phyloP scores from a whole-genome alignment of 2,888 invertebrate species.

The Rhagophthalmus giganteus region DNA sequence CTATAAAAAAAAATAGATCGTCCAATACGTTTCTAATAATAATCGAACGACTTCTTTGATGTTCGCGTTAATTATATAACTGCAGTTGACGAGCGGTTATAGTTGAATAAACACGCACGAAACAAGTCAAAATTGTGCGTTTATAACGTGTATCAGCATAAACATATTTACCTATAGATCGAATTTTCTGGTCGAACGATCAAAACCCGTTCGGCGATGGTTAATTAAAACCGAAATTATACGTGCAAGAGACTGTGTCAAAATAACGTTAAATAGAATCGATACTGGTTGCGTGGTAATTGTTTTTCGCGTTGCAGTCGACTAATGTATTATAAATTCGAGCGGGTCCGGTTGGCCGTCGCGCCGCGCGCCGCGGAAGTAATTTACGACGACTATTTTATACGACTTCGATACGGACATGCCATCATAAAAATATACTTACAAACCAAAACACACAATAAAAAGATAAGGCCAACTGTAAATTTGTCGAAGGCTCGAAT shows the following conservation, averaged over 20 bases:
- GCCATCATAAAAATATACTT: constrained; percentile 7
- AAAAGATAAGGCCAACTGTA: neutral
- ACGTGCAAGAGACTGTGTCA: constrained; percentile 41
- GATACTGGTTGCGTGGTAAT: constrained; percentile 11
- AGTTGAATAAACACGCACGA: constrained; percentile 25
- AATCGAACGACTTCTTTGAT: constrained; percentile 25
- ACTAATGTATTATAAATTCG: constrained; percentile 2
- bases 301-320: neutral
- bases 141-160: constrained; percentile 25
- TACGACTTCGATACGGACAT: constrained; percentile 5
- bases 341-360: too few relatives aligned
- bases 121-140: constrained; percentile 24
- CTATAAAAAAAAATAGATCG: too few relatives aligned
- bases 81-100: constrained; percentile 32
- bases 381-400: constrained; percentile 9
- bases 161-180: constrained; percentile 34
- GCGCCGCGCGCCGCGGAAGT: constrained; percentile 2
- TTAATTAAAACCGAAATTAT: constrained; percentile 48
- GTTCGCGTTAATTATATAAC: constrained; percentile 22
- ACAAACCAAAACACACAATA: neutral
- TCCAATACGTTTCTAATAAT: too few relatives aligned
- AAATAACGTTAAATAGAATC: constrained; percentile 41
- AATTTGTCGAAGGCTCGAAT: too few relatives aligned
- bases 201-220: constrained; percentile 46
- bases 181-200: constrained; percentile 49